A percentile compares a stretch with the other conserved stretches of the same genome.
These are phyloP conservation scores for Camptogramma bilineatum DNA, from an alignment of 2,888 invertebrate species.

Conservation along the genomic window DNA sequence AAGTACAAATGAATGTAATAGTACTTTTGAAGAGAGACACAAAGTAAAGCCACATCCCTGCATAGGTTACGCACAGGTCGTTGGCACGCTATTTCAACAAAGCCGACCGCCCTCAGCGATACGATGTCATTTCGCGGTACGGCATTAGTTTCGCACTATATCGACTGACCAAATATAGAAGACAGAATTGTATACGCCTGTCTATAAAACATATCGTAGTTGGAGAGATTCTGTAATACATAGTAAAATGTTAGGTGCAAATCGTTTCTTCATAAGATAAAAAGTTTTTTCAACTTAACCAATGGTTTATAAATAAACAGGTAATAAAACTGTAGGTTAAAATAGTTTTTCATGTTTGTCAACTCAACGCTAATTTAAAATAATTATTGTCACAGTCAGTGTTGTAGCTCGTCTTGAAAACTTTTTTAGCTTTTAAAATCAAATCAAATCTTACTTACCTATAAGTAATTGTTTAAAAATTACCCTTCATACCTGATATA, in stretches of 20 bases:
- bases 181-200: conserved; percentile 3
- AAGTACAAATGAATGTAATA: neutral
- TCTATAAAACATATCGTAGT: neutral
- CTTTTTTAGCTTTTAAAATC: too few relatives aligned
- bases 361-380: too few relatives aligned
- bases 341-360: too few relatives aligned
- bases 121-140: conserved; percentile 70
- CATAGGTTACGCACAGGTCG: conserved; percentile 40
- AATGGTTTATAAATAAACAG: too few relatives aligned
- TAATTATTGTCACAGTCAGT: too few relatives aligned
- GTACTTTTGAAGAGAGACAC: neutral
- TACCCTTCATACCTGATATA: too few relatives aligned
- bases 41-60: conserved; percentile 33
- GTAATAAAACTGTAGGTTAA: too few relatives aligned
- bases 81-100: conserved; percentile 70
- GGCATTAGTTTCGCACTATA: conserved; percentile 69
- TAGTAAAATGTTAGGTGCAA: neutral
- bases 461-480: too few relatives aligned
- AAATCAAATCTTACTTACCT: too few relatives aligned
- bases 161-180: conserved; percentile 48
- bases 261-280: too few relatives aligned
- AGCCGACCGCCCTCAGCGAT: conserved; percentile 71
- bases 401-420: too few relatives aligned
- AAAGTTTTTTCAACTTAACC: too few relatives aligned
- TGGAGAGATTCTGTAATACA: neutral